Evolutionary conservation across 1,140 invertebrate species (phyloP).

Genomic region (Pygmarrhopalites habei): DNA sequence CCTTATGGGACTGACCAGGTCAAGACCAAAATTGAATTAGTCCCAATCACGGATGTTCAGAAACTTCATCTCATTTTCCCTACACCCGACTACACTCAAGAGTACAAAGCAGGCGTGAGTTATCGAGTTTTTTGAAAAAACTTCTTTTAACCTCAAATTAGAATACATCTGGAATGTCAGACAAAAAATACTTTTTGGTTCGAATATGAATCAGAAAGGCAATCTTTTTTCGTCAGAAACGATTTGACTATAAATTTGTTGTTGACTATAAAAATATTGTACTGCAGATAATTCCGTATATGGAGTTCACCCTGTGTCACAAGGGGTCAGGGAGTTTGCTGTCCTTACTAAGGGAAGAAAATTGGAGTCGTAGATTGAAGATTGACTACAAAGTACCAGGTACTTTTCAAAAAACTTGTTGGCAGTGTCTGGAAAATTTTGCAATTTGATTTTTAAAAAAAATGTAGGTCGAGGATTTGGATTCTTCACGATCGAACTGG

Average conservation of each 20-base stretch:
- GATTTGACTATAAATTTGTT: constrained; percentile 65
- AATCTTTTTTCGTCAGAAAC: background rate
- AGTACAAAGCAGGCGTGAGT: constrained; percentile 71
- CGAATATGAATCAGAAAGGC: background rate
- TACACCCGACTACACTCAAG: constrained; percentile 65
- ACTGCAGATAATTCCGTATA: constrained; percentile 61
- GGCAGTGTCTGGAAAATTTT: no score
- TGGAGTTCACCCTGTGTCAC: background rate
- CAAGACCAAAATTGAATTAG: constrained; percentile 59
- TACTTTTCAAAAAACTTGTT: constrained; percentile 42
- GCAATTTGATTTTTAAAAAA: constrained; percentile 67
- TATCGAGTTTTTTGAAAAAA: background rate
- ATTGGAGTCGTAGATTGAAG: background rate
- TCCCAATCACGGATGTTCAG: constrained; percentile 85
- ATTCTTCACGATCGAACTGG: constrained; percentile 79
- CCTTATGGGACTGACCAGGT: constrained; percentile 68
- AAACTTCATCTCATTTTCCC: constrained; percentile 79
- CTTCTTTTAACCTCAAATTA: background rate
- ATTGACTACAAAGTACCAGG: constrained; percentile 42
- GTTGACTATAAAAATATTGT: constrained; percentile 71
- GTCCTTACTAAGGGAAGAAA: background rate
- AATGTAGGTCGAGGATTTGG: constrained; percentile 72
- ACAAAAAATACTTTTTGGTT: background rate
- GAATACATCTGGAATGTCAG: background rate
- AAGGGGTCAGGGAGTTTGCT: background rate